Conservation (phyloP, 2,888 invertebrate genomes). For the Emmelina monodactyla region DNA sequence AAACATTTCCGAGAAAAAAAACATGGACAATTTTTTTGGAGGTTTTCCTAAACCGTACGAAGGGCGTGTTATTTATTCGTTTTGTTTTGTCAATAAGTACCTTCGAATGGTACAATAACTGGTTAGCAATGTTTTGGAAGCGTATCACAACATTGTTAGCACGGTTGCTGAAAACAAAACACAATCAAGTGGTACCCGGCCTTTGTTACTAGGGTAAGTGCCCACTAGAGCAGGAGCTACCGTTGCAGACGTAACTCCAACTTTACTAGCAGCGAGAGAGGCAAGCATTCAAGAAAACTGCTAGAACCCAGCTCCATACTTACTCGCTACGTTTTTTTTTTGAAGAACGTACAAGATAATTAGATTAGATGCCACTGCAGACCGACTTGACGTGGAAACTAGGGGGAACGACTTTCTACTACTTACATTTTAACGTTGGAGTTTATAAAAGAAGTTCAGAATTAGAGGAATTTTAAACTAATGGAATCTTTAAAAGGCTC, state of each 20-base stretch:
- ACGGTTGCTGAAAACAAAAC: too few species aligned
- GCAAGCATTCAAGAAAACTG: constrained; percentile 35
- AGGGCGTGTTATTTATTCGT: too few species aligned
- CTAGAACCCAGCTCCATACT: constrained; percentile 29
- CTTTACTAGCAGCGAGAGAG: constrained; percentile 15
- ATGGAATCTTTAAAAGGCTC: constrained; percentile 1
- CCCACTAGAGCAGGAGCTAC: constrained; percentile 26
- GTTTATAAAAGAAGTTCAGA: constrained; percentile 16
- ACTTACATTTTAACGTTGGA: constrained; percentile 6
- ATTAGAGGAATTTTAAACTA: not conserved
- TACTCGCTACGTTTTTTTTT: constrained; percentile 26
- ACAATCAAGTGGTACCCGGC: not conserved
- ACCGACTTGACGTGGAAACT: constrained; percentile 21
- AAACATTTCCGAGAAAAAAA: not conserved
- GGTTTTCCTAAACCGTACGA: not conserved
- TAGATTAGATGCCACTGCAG: constrained; percentile 42
- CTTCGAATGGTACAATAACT: too few species aligned
- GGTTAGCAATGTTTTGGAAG: too few species aligned
- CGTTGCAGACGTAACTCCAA: constrained; percentile 20
- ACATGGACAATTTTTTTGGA: not conserved
- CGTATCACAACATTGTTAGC: too few species aligned
- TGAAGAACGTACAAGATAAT: constrained; percentile 43
- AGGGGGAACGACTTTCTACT: constrained; percentile 8
- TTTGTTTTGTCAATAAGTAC: too few species aligned
- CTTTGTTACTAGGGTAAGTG: constrained; percentile 22